phyloP scores from a whole-genome alignment of 64 coral and sea anemone species.

The Stylophora pistillata region DNA sequence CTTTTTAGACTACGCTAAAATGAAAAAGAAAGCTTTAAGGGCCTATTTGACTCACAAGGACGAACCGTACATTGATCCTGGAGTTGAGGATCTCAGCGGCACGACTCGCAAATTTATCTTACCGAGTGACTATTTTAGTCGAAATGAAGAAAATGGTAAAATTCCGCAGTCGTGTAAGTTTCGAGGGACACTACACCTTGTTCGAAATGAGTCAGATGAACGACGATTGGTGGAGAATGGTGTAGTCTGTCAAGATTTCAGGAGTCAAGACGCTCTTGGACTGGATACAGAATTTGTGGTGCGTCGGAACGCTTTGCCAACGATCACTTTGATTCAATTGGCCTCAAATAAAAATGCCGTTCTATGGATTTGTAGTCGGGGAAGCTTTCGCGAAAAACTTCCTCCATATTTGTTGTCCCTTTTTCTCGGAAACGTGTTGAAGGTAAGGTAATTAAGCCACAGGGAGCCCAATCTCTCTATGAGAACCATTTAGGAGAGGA shows the following conservation, averaged over 20 bases:
- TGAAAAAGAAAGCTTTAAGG: too few species aligned
- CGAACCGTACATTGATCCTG: too few species aligned
- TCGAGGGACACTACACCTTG: conserved; percentile 59
- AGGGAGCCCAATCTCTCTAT: too few species aligned
- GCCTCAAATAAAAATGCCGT: conserved; percentile 57
- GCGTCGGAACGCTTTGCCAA: conserved; percentile 12
- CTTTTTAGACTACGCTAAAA: too few species aligned
- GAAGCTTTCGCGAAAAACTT: conserved; percentile 30
- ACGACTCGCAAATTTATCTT: not conserved
- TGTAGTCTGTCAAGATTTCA: conserved; percentile 57
- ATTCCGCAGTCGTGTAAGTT: conserved; percentile 23
- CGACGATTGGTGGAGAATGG: not conserved
- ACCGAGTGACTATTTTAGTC: not conserved
- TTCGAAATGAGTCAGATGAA: conserved; percentile 52
- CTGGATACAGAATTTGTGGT: conserved; percentile 66
- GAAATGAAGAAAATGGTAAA: not conserved
- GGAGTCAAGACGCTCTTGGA: conserved; percentile 47
- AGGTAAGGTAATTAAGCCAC: conserved; percentile 38
- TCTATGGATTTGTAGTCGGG: conserved; percentile 69
- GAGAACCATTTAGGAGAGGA: too few species aligned
- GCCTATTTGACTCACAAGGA: too few species aligned
- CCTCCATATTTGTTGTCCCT: conserved; percentile 47
- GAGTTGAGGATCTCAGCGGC: too few species aligned
- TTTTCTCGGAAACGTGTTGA: conserved; percentile 34
- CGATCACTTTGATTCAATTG: conserved; percentile 73